Evolutionary conservation across 2,888 invertebrate species (phyloP).

Genomic region (Nomada goodeniana): DNA sequence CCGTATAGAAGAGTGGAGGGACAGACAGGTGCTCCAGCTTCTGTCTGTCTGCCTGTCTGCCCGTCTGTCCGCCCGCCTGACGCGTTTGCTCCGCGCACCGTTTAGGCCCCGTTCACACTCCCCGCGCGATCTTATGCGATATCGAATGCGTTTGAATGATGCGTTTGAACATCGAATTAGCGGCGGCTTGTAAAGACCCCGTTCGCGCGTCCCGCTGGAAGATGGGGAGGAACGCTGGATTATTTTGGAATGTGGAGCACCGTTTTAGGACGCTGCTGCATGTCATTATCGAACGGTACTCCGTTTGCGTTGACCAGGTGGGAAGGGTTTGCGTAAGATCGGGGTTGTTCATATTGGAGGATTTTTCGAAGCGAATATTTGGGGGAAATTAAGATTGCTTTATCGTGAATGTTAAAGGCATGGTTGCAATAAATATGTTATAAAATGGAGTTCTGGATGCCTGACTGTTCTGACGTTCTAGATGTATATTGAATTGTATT

Average conservation of each 20-base stretch:
- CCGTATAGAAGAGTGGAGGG: conserved; percentile 77
- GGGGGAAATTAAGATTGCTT: not conserved
- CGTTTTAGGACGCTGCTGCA: not conserved
- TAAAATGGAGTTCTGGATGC: too few relatives aligned
- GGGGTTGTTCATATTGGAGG: too few relatives aligned
- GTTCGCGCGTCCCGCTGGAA: not conserved
- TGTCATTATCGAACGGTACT: not conserved
- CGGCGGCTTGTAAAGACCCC: not conserved
- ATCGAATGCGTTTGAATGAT: conserved; percentile 8
- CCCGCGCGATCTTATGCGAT: conserved; percentile 3
- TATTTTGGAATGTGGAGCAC: not conserved
- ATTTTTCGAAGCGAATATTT: not conserved
- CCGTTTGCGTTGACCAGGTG: not conserved
- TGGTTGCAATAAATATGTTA: too few relatives aligned
- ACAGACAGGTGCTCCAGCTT: conserved; percentile 79
- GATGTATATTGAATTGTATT: too few relatives aligned
- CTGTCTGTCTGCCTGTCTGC: conserved; percentile 71
- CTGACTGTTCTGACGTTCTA: too few relatives aligned
- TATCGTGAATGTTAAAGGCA: not conserved
- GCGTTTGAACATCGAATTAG: conserved; percentile 20
- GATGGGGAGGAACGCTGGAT: not conserved
- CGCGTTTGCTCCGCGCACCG: conserved; percentile 32
- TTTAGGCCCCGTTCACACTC: conserved; percentile 57
- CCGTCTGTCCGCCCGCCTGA: conserved; percentile 39
- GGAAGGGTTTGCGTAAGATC: too few relatives aligned